Evolutionary conservation across 1,140 invertebrate genomes (phyloP).

Genomic region (Drosophila subobscura): DNA sequence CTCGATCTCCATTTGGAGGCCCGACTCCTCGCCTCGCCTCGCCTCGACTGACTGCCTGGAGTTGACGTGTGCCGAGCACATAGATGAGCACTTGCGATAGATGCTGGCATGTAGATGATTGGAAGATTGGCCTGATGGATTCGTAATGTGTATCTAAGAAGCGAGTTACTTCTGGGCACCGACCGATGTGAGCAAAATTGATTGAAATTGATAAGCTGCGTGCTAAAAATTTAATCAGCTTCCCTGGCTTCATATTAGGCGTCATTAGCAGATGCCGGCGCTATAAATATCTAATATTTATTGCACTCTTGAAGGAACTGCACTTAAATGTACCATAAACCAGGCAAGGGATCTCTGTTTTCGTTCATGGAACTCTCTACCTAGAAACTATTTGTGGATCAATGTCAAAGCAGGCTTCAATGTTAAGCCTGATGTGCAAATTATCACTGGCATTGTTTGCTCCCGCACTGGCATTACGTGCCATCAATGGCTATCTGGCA

Average conservation of each 20-base stretch:
- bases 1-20: constrained; percentile 13
- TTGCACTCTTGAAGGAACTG: not conserved
- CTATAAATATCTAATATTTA: constrained; percentile 32
- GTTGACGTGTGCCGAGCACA: not conserved
- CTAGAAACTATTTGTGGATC: not conserved
- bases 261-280: constrained; percentile 11
- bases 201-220: constrained; percentile 49
- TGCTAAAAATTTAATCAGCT: constrained; percentile 45
- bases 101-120: constrained; percentile 18
- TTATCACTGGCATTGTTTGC: constrained; percentile 14
- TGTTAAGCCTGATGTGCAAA: constrained; percentile 11
- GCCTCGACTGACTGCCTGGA: not conserved
- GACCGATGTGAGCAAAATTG: constrained; percentile 25
- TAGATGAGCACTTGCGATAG: constrained; percentile 13
- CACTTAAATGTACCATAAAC: too few relatives aligned
- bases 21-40: too few relatives aligned
- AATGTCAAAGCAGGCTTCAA: not conserved
- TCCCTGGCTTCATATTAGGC: constrained; percentile 22
- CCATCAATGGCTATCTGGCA: constrained; percentile 39
- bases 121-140: constrained; percentile 33
- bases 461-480: constrained; percentile 27
- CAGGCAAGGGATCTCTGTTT: too few relatives aligned
- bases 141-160: constrained; percentile 42
- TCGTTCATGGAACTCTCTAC: too few relatives aligned
- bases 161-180: constrained; percentile 24